These are phyloP conservation scores for Diaprepes abbreviatus DNA, from an alignment of 2,888 invertebrate genomes.

Conservation along the genomic window DNA sequence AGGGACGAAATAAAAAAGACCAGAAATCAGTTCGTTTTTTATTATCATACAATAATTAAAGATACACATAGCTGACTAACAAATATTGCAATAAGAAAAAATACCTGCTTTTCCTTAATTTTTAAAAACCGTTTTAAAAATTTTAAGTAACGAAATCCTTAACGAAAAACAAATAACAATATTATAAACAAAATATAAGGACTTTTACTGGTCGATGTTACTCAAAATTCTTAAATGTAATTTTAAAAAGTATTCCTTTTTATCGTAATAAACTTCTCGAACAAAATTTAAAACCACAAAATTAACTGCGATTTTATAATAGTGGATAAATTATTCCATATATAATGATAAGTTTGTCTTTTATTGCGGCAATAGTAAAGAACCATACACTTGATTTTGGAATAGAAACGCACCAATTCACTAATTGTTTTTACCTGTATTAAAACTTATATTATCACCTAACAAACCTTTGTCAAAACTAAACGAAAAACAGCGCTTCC, in stretches of 20 bases:
- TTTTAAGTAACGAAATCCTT: conserved; percentile 8
- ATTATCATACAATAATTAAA: conserved; percentile 65
- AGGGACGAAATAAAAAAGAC: not conserved
- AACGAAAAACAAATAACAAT: not conserved
- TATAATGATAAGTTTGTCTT: too few species aligned
- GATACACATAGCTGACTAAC: conserved; percentile 66
- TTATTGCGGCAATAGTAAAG: too few species aligned
- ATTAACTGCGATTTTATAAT: too few species aligned
- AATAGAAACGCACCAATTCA: too few species aligned
- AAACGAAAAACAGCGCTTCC: too few species aligned
- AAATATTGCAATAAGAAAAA: conserved; percentile 66
- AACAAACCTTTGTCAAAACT: too few species aligned
- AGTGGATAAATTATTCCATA: too few species aligned
- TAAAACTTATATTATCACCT: too few species aligned
- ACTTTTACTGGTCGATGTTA: not conserved
- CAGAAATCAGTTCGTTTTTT: conserved; percentile 57
- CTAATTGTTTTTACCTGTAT: too few species aligned
- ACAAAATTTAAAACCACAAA: too few species aligned
- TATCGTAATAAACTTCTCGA: too few species aligned
- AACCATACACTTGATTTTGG: too few species aligned
- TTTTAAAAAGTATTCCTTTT: not conserved
- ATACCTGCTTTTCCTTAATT: conserved; percentile 55
- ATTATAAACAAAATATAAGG: not conserved
- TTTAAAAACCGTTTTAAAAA: conserved; percentile 3
- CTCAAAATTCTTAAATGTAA: conserved; percentile 8